Evolutionary conservation across 2,113 vertebrate species (phyloP).

Genomic region (Xiphophorus hellerii): DNA sequence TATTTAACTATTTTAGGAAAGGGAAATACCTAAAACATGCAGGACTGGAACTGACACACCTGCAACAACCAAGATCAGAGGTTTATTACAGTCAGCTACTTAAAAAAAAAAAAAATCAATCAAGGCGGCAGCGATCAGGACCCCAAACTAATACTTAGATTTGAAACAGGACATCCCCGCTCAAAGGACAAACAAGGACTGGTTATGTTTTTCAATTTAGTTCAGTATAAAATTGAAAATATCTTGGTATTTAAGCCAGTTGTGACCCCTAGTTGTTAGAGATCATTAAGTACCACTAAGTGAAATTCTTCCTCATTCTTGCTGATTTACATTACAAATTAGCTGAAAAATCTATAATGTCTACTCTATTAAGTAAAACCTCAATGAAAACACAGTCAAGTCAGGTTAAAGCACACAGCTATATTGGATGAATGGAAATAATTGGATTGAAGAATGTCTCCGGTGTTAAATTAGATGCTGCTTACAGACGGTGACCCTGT

Average conservation of each 20-base stretch:
- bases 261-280: background rate
- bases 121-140: too few relatives aligned
- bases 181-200: background rate
- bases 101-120: too few relatives aligned
- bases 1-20: too few relatives aligned
- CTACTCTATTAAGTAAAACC: constrained; percentile 31
- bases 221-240: too few relatives aligned
- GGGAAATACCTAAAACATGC: too few relatives aligned
- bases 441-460: constrained; percentile 18
- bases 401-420: constrained; percentile 9
- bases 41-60: background rate
- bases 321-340: constrained; percentile 48
- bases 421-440: constrained; percentile 12
- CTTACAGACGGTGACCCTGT: constrained; percentile 28
- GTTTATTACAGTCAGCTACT: background rate
- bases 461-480: constrained; percentile 5
- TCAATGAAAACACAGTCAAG: constrained; percentile 57
- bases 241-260: too few relatives aligned
- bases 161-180: background rate
- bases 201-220: too few relatives aligned
- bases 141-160: too few relatives aligned
- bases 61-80: background rate
- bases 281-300: background rate
- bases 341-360: constrained; percentile 54
- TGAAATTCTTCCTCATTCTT: constrained; percentile 16